Evolutionary conservation across 2,113 vertebrate species (phyloP).

Genomic region (Sylvia atricapilla): DNA sequence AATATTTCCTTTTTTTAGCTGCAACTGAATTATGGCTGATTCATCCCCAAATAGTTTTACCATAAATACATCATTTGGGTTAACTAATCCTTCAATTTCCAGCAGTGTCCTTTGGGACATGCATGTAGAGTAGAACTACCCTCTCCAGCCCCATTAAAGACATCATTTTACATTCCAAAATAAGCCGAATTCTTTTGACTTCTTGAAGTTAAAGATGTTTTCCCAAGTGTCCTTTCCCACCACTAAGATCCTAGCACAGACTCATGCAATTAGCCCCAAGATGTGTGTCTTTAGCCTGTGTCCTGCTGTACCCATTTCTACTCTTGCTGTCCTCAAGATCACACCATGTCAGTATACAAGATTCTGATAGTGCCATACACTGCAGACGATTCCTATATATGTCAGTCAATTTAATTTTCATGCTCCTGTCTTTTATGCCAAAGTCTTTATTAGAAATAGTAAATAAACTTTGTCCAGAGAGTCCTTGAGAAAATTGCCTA

Average conservation of each 20-base stretch:
- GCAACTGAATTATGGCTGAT: not conserved
- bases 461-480: not conserved
- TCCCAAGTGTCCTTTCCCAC: not conserved
- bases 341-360: not conserved
- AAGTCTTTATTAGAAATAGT: not conserved
- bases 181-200: not conserved
- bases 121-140: not conserved
- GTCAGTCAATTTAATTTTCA: not conserved
- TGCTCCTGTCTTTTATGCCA: not conserved
- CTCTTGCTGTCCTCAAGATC: not conserved
- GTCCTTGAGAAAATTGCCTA: constrained; percentile 21
- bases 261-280: not conserved
- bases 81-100: not conserved
- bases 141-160: not conserved
- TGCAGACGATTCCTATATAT: not conserved
- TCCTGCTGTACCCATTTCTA: not conserved
- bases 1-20: not conserved
- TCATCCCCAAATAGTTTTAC: not conserved
- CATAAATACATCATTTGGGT: not conserved
- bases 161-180: not conserved
- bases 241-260: not conserved
- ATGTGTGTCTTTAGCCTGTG: not conserved
- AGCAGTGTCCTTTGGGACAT: not conserved
- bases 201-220: not conserved
- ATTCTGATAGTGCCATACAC: not conserved